Base-by-base conservation (phyloP, 2,113 vertebrate genomes). In the Sclerurus mexicanus region DNA sequence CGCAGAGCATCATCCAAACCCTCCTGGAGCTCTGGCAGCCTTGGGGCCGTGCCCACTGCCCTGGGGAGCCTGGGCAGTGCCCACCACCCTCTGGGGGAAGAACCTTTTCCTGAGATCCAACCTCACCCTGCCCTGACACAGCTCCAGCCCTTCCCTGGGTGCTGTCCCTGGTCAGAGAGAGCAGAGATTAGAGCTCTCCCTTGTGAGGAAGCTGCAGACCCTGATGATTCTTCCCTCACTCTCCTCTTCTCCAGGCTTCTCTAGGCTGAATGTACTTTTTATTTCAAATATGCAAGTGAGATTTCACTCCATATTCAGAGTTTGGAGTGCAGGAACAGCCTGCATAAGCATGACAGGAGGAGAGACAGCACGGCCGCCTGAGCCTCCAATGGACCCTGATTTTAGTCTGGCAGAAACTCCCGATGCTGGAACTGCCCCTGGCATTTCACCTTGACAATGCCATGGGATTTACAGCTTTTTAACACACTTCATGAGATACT, bases 311-410 rank as follows among this genome's bases (percentile, higher is more conserved):
- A 0, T 46, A 0, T 35, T 64, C 11, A 27, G 24, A 58, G 73
- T 24, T 59, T 2, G 1, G 46, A 22, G 37, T 0, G 5, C 22
- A 18, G 58, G 64, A 64, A 20, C 30, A 66, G 60, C 37, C 35
- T 73, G 44, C 0, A 0, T 6, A 5, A 37, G 60, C 0, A 0
- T 0, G 0, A 22, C 1, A 5, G 69, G 66, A 30, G 14, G 49
- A 44, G 66, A 39, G 52, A 40, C 24, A 18, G 30, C 0, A 0
- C 1, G 0, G 20, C 42, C 3, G 3, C n/a, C 68, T 15, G 10
- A 0, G 1, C 42, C 55, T 64, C 82, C 30, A 13, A 56, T 33
- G 42, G 83, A 50, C 80, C 58, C 75, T 2, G 24, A 33, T 87
- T 74, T 71, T 3, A 39, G 60, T 18, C 42, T 75, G 37, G 80